Conservation (phyloP, 2,888 invertebrate species). For the Ashinkailepas kermadecensis region DNA sequence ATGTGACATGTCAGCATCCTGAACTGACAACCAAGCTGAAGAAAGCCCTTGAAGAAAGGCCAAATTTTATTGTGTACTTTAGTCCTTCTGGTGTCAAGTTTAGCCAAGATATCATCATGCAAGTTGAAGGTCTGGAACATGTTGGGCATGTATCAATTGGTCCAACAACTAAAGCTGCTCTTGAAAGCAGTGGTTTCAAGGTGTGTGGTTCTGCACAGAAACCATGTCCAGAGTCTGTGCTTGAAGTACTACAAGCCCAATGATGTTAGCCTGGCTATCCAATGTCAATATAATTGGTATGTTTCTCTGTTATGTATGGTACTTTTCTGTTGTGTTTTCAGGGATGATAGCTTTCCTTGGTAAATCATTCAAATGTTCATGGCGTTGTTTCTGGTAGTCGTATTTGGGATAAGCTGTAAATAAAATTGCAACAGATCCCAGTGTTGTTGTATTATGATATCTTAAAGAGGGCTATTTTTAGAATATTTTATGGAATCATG, state of each 20-base stretch:
- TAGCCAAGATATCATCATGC: not conserved
- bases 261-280: no score
- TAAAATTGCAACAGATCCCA: no score
- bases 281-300: no score
- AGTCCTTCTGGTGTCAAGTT: not conserved
- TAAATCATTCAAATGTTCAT: no score
- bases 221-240: not conserved
- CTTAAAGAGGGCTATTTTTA: no score
- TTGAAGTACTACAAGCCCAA: not conserved
- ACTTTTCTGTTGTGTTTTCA: no score
- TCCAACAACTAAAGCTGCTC: not conserved
- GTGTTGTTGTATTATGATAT: no score
- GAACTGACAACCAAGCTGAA: not conserved
- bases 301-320: no score
- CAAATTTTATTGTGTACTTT: not conserved
- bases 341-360: no score
- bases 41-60: not conserved
- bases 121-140: not conserved
- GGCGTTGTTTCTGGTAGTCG: no score
- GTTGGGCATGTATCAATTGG: not conserved
- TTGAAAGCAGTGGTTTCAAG: not conserved
- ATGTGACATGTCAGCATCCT: not conserved
- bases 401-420: no score
- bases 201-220: not conserved
- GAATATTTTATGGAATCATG: no score